Evolutionary conservation across 1,140 invertebrate genomes (phyloP), one percentile per base, ranked within the genome.

Genomic region (Drosophila arawakana): DNA sequence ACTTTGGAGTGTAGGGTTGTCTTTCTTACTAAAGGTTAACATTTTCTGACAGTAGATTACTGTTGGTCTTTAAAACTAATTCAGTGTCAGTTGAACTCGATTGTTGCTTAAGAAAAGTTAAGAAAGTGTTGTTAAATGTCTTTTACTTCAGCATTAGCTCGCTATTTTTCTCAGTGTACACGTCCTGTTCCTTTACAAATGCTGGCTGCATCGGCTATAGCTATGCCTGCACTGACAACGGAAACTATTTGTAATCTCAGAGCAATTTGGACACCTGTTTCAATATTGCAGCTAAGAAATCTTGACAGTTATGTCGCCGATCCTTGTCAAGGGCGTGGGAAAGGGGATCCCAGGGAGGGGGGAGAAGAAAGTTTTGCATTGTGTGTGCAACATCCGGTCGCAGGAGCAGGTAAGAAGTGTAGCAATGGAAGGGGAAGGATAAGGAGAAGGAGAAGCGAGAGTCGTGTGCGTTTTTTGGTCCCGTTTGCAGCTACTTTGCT

Each of bases 181-280:
- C 6, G 25, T 35, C 47, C 44, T 46, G 37, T 21, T 21, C 18
- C 18, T 21, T 21, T 15, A 15, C 15, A 15, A 15, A 15, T 15
- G 15, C 15, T 15, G 15, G 43, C 11, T 49, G 13, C 7, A 63
- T 13, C 9, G 13, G 49, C 7, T 30, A 44, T 2, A 63, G 47
- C 7, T 63, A 52, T 21, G 15, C 2, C 34, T n/a, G 13, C 18
- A 25, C 39, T 55, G 55, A 13, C 65, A 73, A 57, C 47, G 65
- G 71, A 73, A 74, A 69, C 72, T 69, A 74, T 74, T 74, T 74
- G 67, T 74, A 74, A 74, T 74, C 67, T 58, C 43, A 13, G 52
- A 35, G 72, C 72, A 58, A 70, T 74, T 74, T 63, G 81, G 81
- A 85, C 81, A 85, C 81, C 81, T 85, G 81, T 86, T 85, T 82